phyloP scores from a whole-genome alignment of 1,140 invertebrate species.

The Cotesia chilonis region DNA sequence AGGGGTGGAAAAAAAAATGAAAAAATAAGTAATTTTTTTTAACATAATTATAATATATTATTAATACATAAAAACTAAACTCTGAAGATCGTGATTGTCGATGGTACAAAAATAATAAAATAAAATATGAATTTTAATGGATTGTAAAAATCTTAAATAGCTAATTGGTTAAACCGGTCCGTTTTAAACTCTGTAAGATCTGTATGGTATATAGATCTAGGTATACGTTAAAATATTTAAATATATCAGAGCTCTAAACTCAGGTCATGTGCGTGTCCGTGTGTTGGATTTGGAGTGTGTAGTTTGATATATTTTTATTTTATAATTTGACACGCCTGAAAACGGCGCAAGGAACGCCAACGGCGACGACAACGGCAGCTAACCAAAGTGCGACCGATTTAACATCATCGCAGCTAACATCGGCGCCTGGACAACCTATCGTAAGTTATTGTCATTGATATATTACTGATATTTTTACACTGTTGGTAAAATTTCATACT shows the following conservation, averaged over 20 bases:
- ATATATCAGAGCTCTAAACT: too few relatives aligned
- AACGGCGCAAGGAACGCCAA: slow-evolving; percentile 24
- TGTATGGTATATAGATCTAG: too few relatives aligned
- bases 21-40: not conserved
- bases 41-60: too few relatives aligned
- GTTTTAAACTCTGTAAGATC: too few relatives aligned
- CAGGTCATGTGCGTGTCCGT: not conserved
- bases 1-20: slow-evolving; percentile 17
- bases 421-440: not conserved
- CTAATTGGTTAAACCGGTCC: too few relatives aligned
- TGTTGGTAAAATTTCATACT: not conserved
- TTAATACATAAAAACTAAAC: too few relatives aligned
- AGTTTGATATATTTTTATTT: slow-evolving; percentile 5
- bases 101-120: slow-evolving; percentile 1
- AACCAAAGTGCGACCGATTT: slow-evolving; percentile 1
- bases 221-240: too few relatives aligned
- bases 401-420: not conserved
- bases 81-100: not conserved
- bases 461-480: not conserved
- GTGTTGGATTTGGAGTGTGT: not conserved
- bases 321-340: slow-evolving; percentile 15
- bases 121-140: not conserved
- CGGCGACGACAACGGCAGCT: slow-evolving; percentile 23
- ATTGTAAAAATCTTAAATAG: too few relatives aligned
- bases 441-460: not conserved